Conservation (phyloP, 2,113 vertebrate genomes). For the Pungitius pungitius region DNA sequence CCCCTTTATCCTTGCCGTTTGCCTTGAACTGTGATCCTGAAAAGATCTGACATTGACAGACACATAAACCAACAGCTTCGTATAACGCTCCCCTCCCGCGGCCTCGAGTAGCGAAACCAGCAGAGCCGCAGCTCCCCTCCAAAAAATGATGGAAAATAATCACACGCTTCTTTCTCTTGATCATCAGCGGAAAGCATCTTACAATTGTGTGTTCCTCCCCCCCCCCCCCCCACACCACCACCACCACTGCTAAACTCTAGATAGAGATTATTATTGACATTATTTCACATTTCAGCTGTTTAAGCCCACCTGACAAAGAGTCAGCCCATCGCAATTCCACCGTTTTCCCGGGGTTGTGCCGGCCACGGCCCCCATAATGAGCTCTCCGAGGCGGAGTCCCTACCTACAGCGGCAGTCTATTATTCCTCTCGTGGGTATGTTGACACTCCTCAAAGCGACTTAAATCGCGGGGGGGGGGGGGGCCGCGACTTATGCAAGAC, state of each 20-base stretch:
- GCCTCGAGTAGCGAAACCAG: constrained; percentile 39
- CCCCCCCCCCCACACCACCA: constrained; percentile 9
- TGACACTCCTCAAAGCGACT: constrained; percentile 76
- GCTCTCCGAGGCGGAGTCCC: constrained; percentile 65
- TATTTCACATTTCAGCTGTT: constrained; percentile 14
- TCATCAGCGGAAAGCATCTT: constrained; percentile 50
- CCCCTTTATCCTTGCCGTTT: constrained; percentile 51
- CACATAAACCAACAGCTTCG: constrained; percentile 66
- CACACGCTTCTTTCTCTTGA: constrained; percentile 36
- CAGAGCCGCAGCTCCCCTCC: constrained; percentile 48
- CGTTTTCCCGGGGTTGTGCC: no score
- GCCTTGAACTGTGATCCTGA: constrained; percentile 73
- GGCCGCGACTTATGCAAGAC: constrained; percentile 73
- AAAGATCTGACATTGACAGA: constrained; percentile 75
- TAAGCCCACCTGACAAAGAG: constrained; percentile 26
- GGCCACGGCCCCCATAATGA: constrained; percentile 68
- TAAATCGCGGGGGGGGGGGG: constrained; percentile 73
- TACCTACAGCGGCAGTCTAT: constrained; percentile 67
- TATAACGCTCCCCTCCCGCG: constrained; percentile 48
- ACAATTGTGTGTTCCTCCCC: no score
- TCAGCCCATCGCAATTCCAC: constrained; percentile 27
- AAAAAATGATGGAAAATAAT: constrained; percentile 56
- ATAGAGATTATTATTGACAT: not conserved
- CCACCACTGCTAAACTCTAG: not conserved
- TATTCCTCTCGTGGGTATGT: constrained; percentile 75